Base-by-base conservation (phyloP, 2,797 vertebrate species). In the Podargus strigoides region DNA sequence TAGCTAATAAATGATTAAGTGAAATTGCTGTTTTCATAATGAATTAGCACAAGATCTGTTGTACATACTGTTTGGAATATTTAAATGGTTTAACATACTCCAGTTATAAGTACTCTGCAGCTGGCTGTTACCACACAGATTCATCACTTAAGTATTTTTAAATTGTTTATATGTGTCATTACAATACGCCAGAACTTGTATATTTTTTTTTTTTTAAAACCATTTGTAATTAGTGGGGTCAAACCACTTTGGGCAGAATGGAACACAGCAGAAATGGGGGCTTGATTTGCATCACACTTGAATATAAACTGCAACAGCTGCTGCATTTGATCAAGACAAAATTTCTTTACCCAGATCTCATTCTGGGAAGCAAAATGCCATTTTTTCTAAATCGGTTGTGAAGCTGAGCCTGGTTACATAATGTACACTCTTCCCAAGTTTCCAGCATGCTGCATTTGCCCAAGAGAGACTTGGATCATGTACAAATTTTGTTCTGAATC, bases 11-110 rank as follows among this genome's bases (percentile, higher is more conserved):
- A 95, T 94, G 75, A 95, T 94, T 95, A 92, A 93, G 87, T 68
- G 32, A 96, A 96, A 95, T 94, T 93, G 82, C 90, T 95, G 87
- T 96, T 96, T 96, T 95, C 91, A 89, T 93, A 95, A 96, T 90
- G 91, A 95, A 93, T 94, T 95, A 93, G 80, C 47, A 76, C 63
- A 87, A 95, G 87, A 78, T 94, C 85, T 91, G 79, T 86, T 95
- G 79, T 94, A 90, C 81, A 70, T 80, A 90, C 75, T 78, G 56
- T 92, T 95, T 90, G 83, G 87, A 94, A 90, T 95, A 93, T 94
- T 93, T 93, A 89, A 93, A 91, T 86, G 55, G 69, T 93, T 89
- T 91, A 94, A 68, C 74, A 72, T 81, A 96, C 83, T 93, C 75
- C 88, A 89, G 64, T 90, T 83, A 68, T 53, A 94, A 96, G 90